Evolutionary conservation across 1,140 invertebrate species (phyloP), one percentile per base, ranked within the genome.

Genomic region (Sitophilus oryzae): DNA sequence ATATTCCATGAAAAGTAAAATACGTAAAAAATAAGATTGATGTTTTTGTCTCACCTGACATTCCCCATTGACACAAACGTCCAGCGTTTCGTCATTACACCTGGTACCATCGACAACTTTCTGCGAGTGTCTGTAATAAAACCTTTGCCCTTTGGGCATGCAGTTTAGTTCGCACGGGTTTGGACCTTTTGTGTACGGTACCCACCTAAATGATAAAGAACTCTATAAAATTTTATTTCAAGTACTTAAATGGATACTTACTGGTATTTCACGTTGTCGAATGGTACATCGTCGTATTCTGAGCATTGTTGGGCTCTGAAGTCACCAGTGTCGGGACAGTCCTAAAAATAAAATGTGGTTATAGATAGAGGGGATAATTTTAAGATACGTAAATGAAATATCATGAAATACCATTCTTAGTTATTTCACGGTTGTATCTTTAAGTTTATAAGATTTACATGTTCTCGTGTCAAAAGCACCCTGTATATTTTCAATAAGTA

Each of bases 151-250:
- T 51, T 81, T 80, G 2, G 95, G 94, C 84, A 91, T 94, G 71
- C 96, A 98, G 73, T 95, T 93, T 58, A 98, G 74, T 74, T 96
- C 91, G 70, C 95, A 98, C 41, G 89, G 90, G 73, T 94, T 93
- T 20, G 83, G 82, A 2, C 82, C 86, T 68, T 86, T 88, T 30
- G 81, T 85, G 71, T 93, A 93, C 0, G 90, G 89, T 46, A 91
- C 79, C 90, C 90, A 94, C 52, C 87, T 89, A 71, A 58, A 62
- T 67, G 18, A 8, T 42, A 44, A 22, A 36, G 8, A n/a, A 8
- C 37, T 54, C 23, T 30, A 20, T 11, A 35, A 25, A 54, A 37
- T 14, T 41, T 50, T 44, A 14, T 30, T 30, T 30, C 25, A 30
- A 30, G 5, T 40, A 40, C 20, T 68, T 30, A 30, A n/a, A n/a